Evolutionary conservation across 2,888 invertebrate genomes (phyloP).

Genomic region (Andrena fulva): DNA sequence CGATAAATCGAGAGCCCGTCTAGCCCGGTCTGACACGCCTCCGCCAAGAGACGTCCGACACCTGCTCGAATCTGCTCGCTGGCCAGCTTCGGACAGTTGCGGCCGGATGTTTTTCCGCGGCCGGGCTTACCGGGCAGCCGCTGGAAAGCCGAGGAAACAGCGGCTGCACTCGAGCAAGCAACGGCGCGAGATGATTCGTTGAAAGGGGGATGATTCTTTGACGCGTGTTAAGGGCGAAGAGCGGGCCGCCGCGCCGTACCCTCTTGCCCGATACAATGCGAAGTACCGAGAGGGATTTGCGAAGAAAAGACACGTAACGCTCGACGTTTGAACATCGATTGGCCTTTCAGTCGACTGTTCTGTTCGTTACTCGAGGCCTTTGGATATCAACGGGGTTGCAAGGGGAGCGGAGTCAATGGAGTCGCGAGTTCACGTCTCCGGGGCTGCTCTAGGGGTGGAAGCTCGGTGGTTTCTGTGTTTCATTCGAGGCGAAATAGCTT

Average conservation of each 20-base stretch:
- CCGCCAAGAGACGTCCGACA: conserved; percentile 62
- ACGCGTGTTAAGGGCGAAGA: conserved; percentile 41
- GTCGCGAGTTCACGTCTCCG: not conserved
- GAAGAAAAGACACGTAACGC: conserved; percentile 40
- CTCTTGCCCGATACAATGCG: conserved; percentile 26
- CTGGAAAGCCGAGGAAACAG: conserved; percentile 1
- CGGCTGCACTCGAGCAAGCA: conserved; percentile 41
- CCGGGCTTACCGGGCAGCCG: not conserved
- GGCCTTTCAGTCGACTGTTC: conserved; percentile 36
- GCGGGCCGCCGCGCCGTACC: conserved; percentile 2
- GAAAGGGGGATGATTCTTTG: conserved; percentile 60
- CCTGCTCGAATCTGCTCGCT: conserved; percentile 48
- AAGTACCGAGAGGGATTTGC: conserved; percentile 33
- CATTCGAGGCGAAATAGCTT: not conserved
- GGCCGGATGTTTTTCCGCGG: conserved; percentile 27
- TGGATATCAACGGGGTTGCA: conserved; percentile 2
- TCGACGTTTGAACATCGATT: conserved; percentile 38
- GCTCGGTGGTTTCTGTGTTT: not conserved
- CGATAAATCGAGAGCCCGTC: conserved; percentile 82
- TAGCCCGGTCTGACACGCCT: conserved; percentile 77
- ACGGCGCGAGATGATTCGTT: conserved; percentile 56
- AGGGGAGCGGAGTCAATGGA: not conserved
- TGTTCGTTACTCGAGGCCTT: conserved; percentile 12
- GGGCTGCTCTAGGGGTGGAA: not conserved
- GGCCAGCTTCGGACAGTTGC: conserved; percentile 47